Evolutionary conservation across 2,888 invertebrate genomes (phyloP), one percentile per base, ranked within the genome.

Genomic region (Aelia acuminata): DNA sequence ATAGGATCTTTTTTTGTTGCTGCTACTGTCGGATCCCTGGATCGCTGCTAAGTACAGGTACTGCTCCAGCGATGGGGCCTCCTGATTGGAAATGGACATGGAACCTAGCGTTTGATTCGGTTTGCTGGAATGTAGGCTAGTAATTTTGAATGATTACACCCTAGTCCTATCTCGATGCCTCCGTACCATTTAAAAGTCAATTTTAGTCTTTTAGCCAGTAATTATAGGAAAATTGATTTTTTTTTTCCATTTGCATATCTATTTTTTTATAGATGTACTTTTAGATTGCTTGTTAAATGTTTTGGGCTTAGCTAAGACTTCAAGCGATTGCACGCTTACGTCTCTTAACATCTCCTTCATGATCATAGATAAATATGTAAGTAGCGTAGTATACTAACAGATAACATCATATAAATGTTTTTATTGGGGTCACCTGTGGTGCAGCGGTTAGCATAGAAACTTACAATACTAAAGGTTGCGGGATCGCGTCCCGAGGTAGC

Each of bases 1-100:
- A 43, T 80, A 47, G 39, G 39, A 80, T 22, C 43, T n/a, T 80
- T 80, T 80, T 80, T 80, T 80, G 43, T 80, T 80, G n/a, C 80
- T 11, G 39, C 43, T 80, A 43, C 43, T 80, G 39, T 80, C 80
- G 10, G 43, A 80, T 80, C 80, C 80, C 43, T 80, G 43, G 43
- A 80, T 80, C 43, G 43, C 3, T 43, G 11, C 43, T 80, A 80
- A 80, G 43, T 80, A 80, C 80, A 80, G 80, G 80, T 47, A 80
- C 80, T n/a, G 80, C 13, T n/a, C 80, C 39, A 39, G 39, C 39
- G 39, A 43, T 47, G 43, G 43, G 39, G 39, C 43, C 13, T n/a
- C 80, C n/a, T 35, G 63, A 80, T 80, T 80, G 43, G 80, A 15
- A 80, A 43, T n/a, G 39, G 39, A 80, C 80, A 43, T 80, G 43